Evolutionary conservation across 2,888 invertebrate species (phyloP).

Genomic region (Lasiommata megera): DNA sequence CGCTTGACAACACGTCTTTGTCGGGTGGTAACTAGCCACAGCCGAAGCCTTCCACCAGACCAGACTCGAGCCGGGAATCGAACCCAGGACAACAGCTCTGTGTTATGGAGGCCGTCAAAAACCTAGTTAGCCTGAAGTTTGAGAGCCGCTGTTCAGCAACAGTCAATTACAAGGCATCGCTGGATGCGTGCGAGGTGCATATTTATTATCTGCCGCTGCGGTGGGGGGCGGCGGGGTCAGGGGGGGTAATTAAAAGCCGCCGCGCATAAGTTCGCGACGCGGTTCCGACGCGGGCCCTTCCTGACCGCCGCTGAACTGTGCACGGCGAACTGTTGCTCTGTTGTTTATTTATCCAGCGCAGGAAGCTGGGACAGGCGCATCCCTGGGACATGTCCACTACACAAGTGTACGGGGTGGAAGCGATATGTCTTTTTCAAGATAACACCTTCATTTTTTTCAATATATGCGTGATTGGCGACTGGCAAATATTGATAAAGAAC

Average conservation of each 20-base stretch:
- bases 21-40: too few relatives aligned
- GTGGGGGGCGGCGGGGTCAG: constrained; percentile 16
- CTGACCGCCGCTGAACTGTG: constrained; percentile 12
- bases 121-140: too few relatives aligned
- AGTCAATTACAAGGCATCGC: constrained; percentile 29
- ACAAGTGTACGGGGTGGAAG: too few relatives aligned
- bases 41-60: too few relatives aligned
- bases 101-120: too few relatives aligned
- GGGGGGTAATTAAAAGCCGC: constrained; percentile 37
- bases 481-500: too few relatives aligned
- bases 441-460: too few relatives aligned
- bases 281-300: constrained; percentile 34
- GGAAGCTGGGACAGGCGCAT: constrained; percentile 6
- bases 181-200: constrained; percentile 36
- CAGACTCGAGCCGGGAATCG: too few relatives aligned
- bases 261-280: constrained; percentile 31
- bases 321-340: constrained; percentile 8
- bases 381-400: not conserved
- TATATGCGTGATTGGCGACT: too few relatives aligned
- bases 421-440: too few relatives aligned
- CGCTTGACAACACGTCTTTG: too few relatives aligned
- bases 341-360: constrained; percentile 22
- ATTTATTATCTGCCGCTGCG: constrained; percentile 34
- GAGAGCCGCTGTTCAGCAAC: constrained; percentile 21
- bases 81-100: too few relatives aligned